Evolutionary conservation across 2,888 invertebrate genomes (phyloP).

Genomic region (Cremastobaeus sp.): DNA sequence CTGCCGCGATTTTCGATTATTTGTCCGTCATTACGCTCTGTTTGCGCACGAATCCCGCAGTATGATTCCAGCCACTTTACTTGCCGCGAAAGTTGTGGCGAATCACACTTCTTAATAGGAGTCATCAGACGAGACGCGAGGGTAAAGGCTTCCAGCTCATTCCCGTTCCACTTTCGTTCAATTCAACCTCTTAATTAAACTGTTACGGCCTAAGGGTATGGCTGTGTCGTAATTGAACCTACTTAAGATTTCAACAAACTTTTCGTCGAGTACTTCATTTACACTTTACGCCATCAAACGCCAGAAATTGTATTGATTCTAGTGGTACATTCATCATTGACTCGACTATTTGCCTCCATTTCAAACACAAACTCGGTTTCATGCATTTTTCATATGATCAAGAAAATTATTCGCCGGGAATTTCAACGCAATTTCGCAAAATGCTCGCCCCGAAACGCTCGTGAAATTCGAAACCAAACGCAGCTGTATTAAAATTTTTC

Average conservation of each 20-base stretch:
- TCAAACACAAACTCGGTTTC: too few species aligned
- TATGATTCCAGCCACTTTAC: slow-evolving; percentile 16
- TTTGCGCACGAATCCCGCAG: slow-evolving; percentile 35
- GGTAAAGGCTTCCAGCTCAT: slow-evolving; percentile 31
- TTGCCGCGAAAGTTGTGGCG: slow-evolving; percentile 24
- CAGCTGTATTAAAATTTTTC: too few species aligned
- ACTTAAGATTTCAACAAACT: slow-evolving; percentile 59
- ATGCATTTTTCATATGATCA: too few species aligned
- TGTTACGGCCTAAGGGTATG: slow-evolving; percentile 60
- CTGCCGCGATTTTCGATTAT: slow-evolving; percentile 2
- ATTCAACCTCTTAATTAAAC: slow-evolving; percentile 62
- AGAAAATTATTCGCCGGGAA: too few species aligned
- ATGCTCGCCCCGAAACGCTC: too few species aligned
- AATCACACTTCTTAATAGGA: slow-evolving; percentile 55
- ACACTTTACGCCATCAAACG: slow-evolving; percentile 44
- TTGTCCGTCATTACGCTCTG: slow-evolving; percentile 20
- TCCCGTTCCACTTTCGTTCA: slow-evolving; percentile 49
- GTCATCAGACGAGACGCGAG: slow-evolving; percentile 13
- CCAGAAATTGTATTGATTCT: slow-evolving; percentile 42
- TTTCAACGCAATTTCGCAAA: too few species aligned
- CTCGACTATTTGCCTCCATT: too few species aligned
- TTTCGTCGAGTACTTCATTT: slow-evolving; percentile 55
- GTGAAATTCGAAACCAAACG: too few species aligned
- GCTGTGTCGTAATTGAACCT: slow-evolving; percentile 61
- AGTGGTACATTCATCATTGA: too few species aligned